Percentiles rank a stretch among this genome's conserved stretches.
phyloP scores from a whole-genome alignment of 2,888 invertebrate species.

The Mesorhabditis spiculigera region DNA sequence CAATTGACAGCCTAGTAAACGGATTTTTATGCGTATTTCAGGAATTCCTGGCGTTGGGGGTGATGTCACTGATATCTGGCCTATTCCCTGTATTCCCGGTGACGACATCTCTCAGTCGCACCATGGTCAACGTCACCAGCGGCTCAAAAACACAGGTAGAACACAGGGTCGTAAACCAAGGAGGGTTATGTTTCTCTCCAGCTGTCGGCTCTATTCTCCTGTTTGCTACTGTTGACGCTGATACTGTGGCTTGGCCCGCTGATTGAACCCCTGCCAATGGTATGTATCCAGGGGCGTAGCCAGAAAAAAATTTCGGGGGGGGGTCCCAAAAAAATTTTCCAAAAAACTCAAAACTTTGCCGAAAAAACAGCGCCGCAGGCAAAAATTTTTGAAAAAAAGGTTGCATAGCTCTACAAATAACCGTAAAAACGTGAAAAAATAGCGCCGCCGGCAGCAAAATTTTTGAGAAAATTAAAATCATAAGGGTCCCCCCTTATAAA shows the following conservation, averaged over 20 bases:
- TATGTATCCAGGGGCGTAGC: conserved; percentile 59
- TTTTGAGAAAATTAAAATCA: no score
- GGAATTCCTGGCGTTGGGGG: conserved; percentile 41
- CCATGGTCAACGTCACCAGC: conserved; percentile 75
- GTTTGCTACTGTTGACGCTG: conserved; percentile 72
- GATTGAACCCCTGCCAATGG: conserved; percentile 77
- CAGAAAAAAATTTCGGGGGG: no score
- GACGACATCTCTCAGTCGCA: conserved; percentile 62
- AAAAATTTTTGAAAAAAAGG: no score
- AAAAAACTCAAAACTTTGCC: no score
- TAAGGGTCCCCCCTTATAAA: no score
- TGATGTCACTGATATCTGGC: conserved; percentile 70
- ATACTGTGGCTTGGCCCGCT: conserved; percentile 82
- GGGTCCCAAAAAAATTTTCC: no score
- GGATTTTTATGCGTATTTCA: conserved; percentile 10
- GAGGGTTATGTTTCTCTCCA: conserved; percentile 57
- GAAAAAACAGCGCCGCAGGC: no score
- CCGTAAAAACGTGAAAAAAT: no score
- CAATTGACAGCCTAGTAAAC: no score
- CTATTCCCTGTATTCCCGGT: conserved; percentile 62
- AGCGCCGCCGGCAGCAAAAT: no score
- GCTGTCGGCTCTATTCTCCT: conserved; percentile 74
- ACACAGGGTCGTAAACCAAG: neutral
- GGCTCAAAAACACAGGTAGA: conserved; percentile 76
- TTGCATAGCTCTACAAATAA: no score